phyloP scores from a whole-genome alignment of 37 sponge, comb jelly and placozoan species.

The Aphrocallistes beatrix region DNA sequence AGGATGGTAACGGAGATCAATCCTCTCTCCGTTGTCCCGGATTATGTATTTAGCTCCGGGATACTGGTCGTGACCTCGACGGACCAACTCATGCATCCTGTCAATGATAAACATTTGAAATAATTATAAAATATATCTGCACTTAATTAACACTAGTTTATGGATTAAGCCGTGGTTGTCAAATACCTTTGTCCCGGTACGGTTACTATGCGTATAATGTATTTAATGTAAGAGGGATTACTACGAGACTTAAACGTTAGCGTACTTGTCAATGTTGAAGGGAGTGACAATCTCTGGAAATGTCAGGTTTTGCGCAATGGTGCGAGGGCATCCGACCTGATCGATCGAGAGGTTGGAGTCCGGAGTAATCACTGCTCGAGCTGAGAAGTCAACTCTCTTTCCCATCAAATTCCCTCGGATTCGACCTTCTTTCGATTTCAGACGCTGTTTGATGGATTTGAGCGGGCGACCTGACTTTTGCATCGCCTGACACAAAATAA shows the following conservation, averaged over 20 bases:
- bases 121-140: background rate
- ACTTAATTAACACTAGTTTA: no score
- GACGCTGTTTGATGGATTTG: constrained; percentile 89
- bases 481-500: constrained; percentile 42
- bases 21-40: constrained; percentile 87
- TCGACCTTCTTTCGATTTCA: constrained; percentile 96
- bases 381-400: constrained; percentile 99
- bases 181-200: no score
- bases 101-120: no score
- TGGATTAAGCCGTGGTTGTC: no score
- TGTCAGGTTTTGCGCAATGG: constrained; percentile 95
- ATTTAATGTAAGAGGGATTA: no score
- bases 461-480: constrained; percentile 87
- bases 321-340: constrained; percentile 89
- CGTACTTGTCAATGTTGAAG: constrained; percentile 96
- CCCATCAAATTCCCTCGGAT: constrained; percentile 98
- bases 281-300: constrained; percentile 96
- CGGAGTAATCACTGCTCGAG: constrained; percentile 97
- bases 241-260: no score
- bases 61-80: constrained; percentile 81
- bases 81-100: constrained; percentile 80
- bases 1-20: constrained; percentile 92
- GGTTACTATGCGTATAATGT: no score
- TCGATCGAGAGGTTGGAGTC: constrained; percentile 93
- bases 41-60: constrained; percentile 99